Evolutionary conservation across 2,888 invertebrate species (phyloP).

Genomic region (Stegophylla sp.): DNA sequence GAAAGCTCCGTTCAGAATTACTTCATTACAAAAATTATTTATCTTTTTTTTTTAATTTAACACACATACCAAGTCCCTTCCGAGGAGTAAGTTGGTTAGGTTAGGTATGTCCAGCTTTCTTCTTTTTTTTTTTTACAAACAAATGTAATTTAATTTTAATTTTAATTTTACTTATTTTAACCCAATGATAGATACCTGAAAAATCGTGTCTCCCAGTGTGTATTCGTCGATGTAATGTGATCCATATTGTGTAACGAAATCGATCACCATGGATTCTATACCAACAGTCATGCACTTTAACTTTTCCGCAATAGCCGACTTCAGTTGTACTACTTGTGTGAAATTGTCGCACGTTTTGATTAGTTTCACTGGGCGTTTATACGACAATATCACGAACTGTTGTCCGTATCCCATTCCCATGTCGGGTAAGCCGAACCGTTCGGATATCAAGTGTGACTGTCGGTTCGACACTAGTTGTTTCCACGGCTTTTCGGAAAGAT

Average conservation of each 20-base stretch:
- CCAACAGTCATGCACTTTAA: constrained; percentile 34
- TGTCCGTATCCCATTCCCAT: constrained; percentile 31
- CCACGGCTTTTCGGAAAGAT: constrained; percentile 44
- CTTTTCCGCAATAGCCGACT: constrained; percentile 21
- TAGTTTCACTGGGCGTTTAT: constrained; percentile 30
- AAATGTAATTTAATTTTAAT: no score
- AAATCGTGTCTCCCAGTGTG: constrained; percentile 41
- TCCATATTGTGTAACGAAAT: constrained; percentile 41
- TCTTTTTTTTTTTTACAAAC: no score
- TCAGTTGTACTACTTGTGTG: constrained; percentile 25
- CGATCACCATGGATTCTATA: constrained; percentile 44
- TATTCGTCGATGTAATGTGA: constrained; percentile 55
- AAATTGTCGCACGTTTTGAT: constrained; percentile 39
- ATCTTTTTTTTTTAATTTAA: no score
- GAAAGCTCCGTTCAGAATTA: no score
- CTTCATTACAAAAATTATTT: no score
- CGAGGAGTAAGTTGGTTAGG: no score
- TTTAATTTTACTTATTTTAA: no score
- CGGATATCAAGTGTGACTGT: constrained; percentile 27
- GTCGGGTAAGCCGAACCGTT: constrained; percentile 50
- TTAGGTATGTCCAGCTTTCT: no score
- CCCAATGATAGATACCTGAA: no score
- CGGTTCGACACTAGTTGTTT: constrained; percentile 38
- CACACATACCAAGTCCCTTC: no score
- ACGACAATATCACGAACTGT: constrained; percentile 47